Percentiles rank a stretch among this genome's conserved stretches.
Conservation (phyloP, 1,140 invertebrate species). For the Diachasmimorpha longicaudata region DNA sequence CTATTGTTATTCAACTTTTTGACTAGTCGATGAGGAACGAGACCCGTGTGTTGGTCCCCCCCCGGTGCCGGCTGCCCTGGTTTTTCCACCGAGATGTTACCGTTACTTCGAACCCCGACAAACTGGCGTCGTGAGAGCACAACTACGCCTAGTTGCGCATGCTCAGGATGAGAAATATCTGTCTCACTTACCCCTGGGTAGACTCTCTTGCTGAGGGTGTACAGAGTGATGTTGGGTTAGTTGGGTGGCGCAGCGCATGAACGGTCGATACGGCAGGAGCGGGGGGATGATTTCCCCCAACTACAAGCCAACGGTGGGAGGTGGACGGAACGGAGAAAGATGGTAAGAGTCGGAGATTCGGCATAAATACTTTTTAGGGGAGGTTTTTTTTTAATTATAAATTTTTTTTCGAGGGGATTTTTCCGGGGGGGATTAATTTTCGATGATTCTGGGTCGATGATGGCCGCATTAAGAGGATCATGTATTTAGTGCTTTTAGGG, state of each 20-base stretch:
- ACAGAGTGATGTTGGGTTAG: conserved; percentile 40
- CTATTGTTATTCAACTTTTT: background rate
- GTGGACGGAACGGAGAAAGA: background rate
- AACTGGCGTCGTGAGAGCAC: conserved; percentile 53
- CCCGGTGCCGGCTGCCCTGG: conserved; percentile 17
- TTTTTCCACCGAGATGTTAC: conserved; percentile 44
- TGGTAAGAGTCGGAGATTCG: conserved; percentile 19
- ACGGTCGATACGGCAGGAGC: conserved; percentile 53
- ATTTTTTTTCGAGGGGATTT: background rate
- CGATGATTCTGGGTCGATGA: background rate
- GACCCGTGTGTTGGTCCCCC: background rate
- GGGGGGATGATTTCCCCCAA: background rate
- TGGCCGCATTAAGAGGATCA: background rate
- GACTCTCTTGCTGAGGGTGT: conserved; percentile 9
- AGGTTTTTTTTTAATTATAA: background rate
- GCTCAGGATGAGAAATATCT: conserved; percentile 31
- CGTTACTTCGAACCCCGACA: conserved; percentile 58
- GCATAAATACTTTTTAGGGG: background rate
- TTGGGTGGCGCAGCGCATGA: conserved; percentile 39
- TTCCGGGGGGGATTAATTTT: background rate
- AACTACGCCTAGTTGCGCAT: conserved; percentile 46
- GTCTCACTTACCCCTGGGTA: background rate
- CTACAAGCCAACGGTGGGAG: conserved; percentile 20
- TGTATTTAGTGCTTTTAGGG: background rate
- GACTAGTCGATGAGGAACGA: background rate